These are phyloP conservation scores for Macrostomum lignano DNA, from an alignment of 1,140 invertebrate genomes.

Conservation along the genomic window DNA sequence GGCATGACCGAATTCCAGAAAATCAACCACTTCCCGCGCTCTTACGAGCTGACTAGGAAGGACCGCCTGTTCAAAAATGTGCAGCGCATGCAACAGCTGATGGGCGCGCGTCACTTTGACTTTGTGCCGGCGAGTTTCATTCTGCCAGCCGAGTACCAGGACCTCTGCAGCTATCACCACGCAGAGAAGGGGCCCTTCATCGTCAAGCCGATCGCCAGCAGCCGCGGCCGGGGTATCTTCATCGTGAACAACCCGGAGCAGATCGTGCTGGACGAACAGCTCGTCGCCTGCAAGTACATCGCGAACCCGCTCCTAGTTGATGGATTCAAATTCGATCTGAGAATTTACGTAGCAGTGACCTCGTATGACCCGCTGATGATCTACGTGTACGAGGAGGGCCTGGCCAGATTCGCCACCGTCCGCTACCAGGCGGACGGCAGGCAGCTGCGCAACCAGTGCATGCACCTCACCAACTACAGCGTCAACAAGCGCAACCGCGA, in stretches of 20 bases:
- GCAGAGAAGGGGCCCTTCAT: conserved; percentile 46
- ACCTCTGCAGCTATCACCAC: conserved; percentile 23
- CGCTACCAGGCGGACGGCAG: conserved; percentile 21
- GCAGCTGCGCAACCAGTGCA: conserved; percentile 42
- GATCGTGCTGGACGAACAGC: conserved; percentile 55
- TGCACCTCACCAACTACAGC: conserved; percentile 95
- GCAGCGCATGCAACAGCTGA: conserved; percentile 41
- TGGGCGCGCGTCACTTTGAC: conserved; percentile 58
- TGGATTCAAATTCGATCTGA: conserved; percentile 65
- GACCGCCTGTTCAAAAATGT: conserved; percentile 29
- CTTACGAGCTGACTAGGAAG: conserved; percentile 37
- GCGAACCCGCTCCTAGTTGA: conserved; percentile 70
- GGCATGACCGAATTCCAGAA: conserved; percentile 46
- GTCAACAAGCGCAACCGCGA: conserved; percentile 45
- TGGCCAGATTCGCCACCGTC: conserved; percentile 37
- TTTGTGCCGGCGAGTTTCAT: conserved; percentile 70
- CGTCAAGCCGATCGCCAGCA: conserved; percentile 67
- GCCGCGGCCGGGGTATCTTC: conserved; percentile 55
- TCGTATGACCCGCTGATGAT: conserved; percentile 66
- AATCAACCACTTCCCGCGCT: conserved; percentile 63
- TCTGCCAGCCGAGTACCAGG: conserved; percentile 45
- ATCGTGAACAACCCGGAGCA: conserved; percentile 40
- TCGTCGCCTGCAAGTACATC: conserved; percentile 69
- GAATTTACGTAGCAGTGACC: conserved; percentile 73
- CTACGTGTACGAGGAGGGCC: conserved; percentile 72